Evolutionary conservation across 2,797 vertebrate genomes (phyloP).

Genomic region (Florisuga fusca): DNA sequence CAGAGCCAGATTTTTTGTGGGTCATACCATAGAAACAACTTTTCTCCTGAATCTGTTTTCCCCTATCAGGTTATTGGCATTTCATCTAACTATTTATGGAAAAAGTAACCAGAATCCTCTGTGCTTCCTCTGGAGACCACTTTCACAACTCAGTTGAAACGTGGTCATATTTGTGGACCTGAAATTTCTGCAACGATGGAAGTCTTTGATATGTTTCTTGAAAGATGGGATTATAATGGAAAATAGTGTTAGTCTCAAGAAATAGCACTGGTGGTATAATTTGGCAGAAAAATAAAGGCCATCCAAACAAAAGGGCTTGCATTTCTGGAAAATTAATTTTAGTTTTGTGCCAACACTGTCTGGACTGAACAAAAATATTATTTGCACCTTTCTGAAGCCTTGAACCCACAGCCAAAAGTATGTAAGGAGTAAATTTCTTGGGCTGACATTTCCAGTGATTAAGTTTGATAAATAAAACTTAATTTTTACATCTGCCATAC

Average conservation of each 20-base stretch:
- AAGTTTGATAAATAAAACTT: constrained; percentile 68
- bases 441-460: constrained; percentile 56
- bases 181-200: constrained; percentile 30
- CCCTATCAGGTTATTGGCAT: background rate
- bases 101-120: background rate
- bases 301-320: constrained; percentile 56
- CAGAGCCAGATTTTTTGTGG: background rate
- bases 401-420: constrained; percentile 47
- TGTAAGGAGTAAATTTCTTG: constrained; percentile 40
- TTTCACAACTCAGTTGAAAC: background rate
- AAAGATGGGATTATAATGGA: constrained; percentile 35
- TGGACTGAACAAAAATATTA: constrained; percentile 55
- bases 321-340: constrained; percentile 63
- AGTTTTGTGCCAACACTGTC: constrained; percentile 50
- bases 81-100: background rate
- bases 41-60: constrained; percentile 4
- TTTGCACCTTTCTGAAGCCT: constrained; percentile 72
- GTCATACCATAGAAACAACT: background rate
- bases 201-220: constrained; percentile 53
- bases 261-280: constrained; percentile 54
- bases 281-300: constrained; percentile 70
- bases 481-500: constrained; percentile 70
- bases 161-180: constrained; percentile 3
- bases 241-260: constrained; percentile 57
- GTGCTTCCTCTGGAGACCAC: background rate